phyloP scores from a whole-genome alignment of 2,888 invertebrate genomes.

The Cephus runcator region DNA sequence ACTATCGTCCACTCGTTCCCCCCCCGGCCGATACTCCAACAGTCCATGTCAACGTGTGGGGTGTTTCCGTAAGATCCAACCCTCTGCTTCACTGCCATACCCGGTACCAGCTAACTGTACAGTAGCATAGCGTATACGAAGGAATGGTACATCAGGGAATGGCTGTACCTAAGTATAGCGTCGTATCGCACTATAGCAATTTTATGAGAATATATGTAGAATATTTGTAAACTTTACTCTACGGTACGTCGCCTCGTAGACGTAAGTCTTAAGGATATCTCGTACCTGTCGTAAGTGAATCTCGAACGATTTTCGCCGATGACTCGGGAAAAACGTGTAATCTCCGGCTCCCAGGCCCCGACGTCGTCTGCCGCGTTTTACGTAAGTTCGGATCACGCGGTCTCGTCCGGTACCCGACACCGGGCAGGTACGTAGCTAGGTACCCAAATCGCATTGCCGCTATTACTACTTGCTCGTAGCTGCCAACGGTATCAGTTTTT shows the following conservation, averaged over 20 bases:
- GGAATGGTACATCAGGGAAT: neutral
- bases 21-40: neutral
- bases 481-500: neutral
- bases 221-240: neutral
- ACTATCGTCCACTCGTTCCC: neutral
- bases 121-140: neutral
- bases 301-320: constrained; percentile 4
- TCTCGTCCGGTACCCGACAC: neutral
- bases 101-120: neutral
- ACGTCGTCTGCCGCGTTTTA: constrained; percentile 53
- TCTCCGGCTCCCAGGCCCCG: constrained; percentile 47
- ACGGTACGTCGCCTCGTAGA: neutral
- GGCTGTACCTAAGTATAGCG: neutral
- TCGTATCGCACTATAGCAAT: neutral
- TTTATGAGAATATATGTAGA: neutral
- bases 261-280: neutral
- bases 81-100: neutral
- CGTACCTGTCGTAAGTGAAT: neutral
- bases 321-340: constrained; percentile 50
- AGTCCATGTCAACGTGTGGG: neutral
- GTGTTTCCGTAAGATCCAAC: neutral
- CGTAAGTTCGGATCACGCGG: constrained; percentile 33
- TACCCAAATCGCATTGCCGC: neutral
- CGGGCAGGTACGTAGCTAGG: neutral
- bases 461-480: neutral